Base-by-base conservation (phyloP, 2,113 vertebrate genomes). In the Spilogale gracilis region DNA sequence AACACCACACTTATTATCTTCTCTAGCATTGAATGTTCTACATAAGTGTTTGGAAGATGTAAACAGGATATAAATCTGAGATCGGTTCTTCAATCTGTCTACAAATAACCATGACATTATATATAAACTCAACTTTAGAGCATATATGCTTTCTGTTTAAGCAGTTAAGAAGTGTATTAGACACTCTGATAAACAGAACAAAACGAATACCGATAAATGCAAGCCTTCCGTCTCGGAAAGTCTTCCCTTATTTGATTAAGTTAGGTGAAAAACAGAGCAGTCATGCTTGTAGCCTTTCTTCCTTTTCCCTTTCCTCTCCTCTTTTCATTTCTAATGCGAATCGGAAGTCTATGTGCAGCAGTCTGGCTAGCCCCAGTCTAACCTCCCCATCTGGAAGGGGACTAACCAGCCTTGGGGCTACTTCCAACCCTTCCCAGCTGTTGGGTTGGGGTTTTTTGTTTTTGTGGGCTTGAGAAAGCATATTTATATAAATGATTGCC, bases 341-440 rank as follows among this genome's bases (percentile, higher is more conserved):
- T 99, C 99, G 99, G 99, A 99, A 99, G 99, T 99, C 99, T 99
- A 99, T 98, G 99, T 98, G 99, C 99, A 99, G 99, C 99, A 99
- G 99, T 98, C 99, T 99, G 99, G 99, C 99, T 99, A 99, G 99
- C 99, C 99, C 99, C 99, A 95, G 98, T 98, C 99, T 99, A 99
- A 99, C 99, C 99, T 99, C 99, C 99, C 99, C 99, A 99, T 99
- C 99, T 99, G 99, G 99, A 99, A 99, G 99, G 99, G 99, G 99
- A 99, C 99, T 99, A 99, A 99, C 99, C 99, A 99, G 99, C 99
- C 99, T 99, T 99, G 99, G 99, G 99, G 99, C 99, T 99, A 99
- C 99, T 99, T 99, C 99, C 99, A 99, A 99, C 99, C 99, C 99
- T 99, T 99, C 99, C 99, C 99, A 99, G 99, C 99, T 99, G 99